These are phyloP conservation scores for Pteromalus puparum DNA, from an alignment of 1,140 invertebrate genomes.

Conservation along the genomic window DNA sequence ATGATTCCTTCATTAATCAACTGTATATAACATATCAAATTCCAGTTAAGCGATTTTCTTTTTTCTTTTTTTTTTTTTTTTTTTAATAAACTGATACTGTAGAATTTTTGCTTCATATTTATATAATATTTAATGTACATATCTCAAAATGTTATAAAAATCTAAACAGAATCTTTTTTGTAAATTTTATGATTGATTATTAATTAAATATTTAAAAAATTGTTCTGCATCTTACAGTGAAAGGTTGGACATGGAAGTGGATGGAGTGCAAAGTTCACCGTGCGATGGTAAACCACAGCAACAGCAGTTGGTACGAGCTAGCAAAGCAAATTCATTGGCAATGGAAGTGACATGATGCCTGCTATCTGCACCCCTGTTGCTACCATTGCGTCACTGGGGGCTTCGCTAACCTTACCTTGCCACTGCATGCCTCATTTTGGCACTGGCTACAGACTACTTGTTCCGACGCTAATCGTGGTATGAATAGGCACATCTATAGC, in stretches of 20 bases:
- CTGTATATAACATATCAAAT: too few species aligned
- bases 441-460: conserved; percentile 62
- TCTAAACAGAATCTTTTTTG: too few species aligned
- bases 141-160: too few species aligned
- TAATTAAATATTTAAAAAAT: not conserved
- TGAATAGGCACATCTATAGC: conserved; percentile 59
- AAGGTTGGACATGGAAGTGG: conserved; percentile 72
- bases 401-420: conserved; percentile 72
- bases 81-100: too few species aligned
- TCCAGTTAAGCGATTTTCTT: too few species aligned
- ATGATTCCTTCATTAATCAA: too few species aligned
- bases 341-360: conserved; percentile 76
- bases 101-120: too few species aligned
- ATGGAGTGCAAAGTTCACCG: conserved; percentile 67
- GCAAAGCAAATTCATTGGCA: conserved; percentile 73
- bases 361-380: conserved; percentile 72
- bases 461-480: conserved; percentile 61
- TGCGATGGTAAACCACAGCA: conserved; percentile 70
- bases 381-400: conserved; percentile 72
- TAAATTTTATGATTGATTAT: too few species aligned
- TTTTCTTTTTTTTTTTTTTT: too few species aligned
- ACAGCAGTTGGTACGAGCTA: conserved; percentile 70
- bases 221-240: conserved; percentile 64
- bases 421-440: conserved; percentile 61
- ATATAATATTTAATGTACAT: too few species aligned